Base-by-base conservation (phyloP, 2,888 invertebrate genomes). In the Hypomecis atomaria region DNA sequence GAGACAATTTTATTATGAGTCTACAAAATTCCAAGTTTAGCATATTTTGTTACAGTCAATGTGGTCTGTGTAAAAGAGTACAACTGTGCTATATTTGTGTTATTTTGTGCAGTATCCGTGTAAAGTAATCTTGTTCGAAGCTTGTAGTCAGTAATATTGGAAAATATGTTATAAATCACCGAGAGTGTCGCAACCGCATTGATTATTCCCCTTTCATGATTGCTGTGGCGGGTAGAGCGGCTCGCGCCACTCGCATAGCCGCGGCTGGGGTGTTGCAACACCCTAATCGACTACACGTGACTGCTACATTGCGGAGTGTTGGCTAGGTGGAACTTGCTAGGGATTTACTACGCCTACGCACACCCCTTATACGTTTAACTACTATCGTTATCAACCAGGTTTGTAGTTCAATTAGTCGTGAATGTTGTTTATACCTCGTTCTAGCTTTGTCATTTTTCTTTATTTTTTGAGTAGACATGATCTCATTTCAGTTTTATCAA, bases 151-250 rank as follows among this genome's bases (percentile, higher is more conserved):
- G 49, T 48, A 43, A 42, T 37, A 37, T 13, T 47, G 9, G 45
- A 47, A 47, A 50, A 49, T n/a, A 47, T 54, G 65, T 62, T 63
- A 74, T 75, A 72, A 72, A 74, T 74, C 69, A 70, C 63, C 66
- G 64, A 65, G 59, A 65, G 65, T 73, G 71, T 77, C 70, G 72
- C 69, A 71, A 71, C 64, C 52, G 53, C 67, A 71, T 66, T 71
- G 70, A 73, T 76, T 73, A 71, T 72, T 74, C 71, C 65, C 69
- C 72, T 75, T 71, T 71, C 55, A 70, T 73, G 67, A 73, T 74
- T 67, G 61, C 62, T 67, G 54, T 67, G 61, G 60, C 67, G 54
- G 42, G 62, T 61, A 63, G 59, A 56, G 54, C 13, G 47, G 47
- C 62, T 67, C 65, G 61, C 53, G 62, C 61, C 58, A 65, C 59